phyloP scores from a whole-genome alignment of 2,113 vertebrate species.

The Lanius ludovicianus region DNA sequence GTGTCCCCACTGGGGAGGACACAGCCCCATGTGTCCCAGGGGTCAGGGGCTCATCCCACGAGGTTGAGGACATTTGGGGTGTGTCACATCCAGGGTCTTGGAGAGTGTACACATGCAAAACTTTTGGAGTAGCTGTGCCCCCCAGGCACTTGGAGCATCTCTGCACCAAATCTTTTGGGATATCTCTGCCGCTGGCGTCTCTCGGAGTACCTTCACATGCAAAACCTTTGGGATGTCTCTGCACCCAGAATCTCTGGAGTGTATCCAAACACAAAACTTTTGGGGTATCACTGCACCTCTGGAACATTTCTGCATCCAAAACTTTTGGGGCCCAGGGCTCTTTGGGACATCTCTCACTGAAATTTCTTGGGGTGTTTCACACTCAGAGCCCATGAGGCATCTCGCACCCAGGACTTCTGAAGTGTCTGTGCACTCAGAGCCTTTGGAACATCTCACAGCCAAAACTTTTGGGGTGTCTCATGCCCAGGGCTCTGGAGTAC shows the following conservation, averaged over 20 bases:
- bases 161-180: background rate
- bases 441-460: background rate
- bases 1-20: rapidly evolving
- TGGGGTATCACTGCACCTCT: background rate
- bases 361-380: background rate
- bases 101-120: background rate
- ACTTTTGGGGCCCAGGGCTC: background rate
- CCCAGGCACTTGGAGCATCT: background rate
- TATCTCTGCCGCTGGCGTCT: background rate
- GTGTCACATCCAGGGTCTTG: background rate
- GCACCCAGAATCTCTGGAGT: background rate
- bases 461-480: background rate
- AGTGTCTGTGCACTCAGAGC: background rate
- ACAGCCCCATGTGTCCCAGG: rapidly evolving
- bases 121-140: background rate
- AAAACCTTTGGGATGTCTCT: background rate
- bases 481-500: background rate
- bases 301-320: background rate
- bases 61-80: background rate
- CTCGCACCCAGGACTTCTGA: background rate
- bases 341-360: rapidly evolving
- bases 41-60: background rate
- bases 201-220: background rate
- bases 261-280: background rate
- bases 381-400: background rate